These are phyloP conservation scores for Pyxicephalus adspersus DNA, from an alignment of 2,113 vertebrate genomes.

Conservation along the genomic window DNA sequence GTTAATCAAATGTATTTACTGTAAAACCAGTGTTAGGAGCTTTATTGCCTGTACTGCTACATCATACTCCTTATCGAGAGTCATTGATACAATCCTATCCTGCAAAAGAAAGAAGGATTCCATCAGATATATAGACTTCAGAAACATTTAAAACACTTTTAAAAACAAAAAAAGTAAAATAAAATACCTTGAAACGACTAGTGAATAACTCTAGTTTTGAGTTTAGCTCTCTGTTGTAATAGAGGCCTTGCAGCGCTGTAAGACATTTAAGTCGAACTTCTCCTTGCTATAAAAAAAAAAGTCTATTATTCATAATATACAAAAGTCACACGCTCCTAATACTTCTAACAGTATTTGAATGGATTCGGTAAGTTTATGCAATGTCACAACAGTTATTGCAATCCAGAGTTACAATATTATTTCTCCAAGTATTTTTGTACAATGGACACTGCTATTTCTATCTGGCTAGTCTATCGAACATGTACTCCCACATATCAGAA, in stretches of 20 bases:
- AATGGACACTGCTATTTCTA: too few relatives aligned
- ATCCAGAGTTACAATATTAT: too few relatives aligned
- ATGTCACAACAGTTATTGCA: too few relatives aligned
- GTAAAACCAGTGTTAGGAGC: constrained; percentile 95
- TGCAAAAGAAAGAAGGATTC: constrained; percentile 62
- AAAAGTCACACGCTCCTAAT: too few relatives aligned
- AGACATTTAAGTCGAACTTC: constrained; percentile 98
- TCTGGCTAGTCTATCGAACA: too few relatives aligned
- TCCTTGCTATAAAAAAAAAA: constrained; percentile 83
- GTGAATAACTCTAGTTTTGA: constrained; percentile 98
- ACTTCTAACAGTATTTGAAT: too few relatives aligned
- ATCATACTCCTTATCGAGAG: constrained; percentile 98
- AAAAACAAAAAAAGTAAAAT: not conserved
- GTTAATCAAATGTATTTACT: too few relatives aligned
- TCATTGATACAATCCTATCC: constrained; percentile 99
- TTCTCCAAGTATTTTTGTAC: too few relatives aligned
- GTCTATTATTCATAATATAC: constrained; percentile 58
- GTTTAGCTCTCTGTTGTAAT: constrained; percentile 98
- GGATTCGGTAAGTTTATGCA: too few relatives aligned
- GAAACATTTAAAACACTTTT: not conserved
- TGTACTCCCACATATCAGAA: too few relatives aligned
- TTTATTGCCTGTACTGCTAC: constrained; percentile 99
- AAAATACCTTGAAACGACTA: constrained; percentile 95
- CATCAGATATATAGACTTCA: constrained; percentile 9
- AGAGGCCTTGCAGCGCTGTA: constrained; percentile 96